Evolutionary conservation across 2,888 invertebrate species (phyloP).

Genomic region (Callosobruchus maculatus): DNA sequence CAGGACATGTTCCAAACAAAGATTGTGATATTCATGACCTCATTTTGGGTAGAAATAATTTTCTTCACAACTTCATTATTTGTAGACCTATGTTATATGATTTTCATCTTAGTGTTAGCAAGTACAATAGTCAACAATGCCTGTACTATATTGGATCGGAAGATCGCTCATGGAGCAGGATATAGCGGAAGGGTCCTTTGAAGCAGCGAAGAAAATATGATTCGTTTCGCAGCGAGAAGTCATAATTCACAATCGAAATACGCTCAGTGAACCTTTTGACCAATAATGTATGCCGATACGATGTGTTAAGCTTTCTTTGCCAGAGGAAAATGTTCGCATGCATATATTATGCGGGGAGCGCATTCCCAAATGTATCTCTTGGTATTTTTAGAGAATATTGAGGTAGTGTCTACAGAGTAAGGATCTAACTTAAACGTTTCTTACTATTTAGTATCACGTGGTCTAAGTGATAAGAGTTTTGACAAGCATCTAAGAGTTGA

Average conservation of each 20-base stretch:
- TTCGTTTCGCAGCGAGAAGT: constrained; percentile 47
- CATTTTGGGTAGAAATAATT: too few species aligned
- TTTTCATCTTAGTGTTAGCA: too few species aligned
- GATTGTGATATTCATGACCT: too few species aligned
- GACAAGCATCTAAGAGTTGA: too few species aligned
- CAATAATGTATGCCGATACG: constrained; percentile 49
- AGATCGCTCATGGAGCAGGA: neutral
- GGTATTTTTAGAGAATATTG: too few species aligned
- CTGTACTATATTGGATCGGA: neutral
- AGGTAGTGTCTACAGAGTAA: too few species aligned
- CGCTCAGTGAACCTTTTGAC: constrained; percentile 48
- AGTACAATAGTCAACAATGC: neutral
- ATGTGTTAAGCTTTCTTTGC: constrained; percentile 1
- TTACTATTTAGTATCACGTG: too few species aligned
- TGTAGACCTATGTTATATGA: too few species aligned
- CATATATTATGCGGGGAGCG: neutral
- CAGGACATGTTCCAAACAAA: too few species aligned
- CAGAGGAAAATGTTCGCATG: constrained; percentile 3
- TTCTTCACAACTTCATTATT: too few species aligned
- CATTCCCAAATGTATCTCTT: neutral
- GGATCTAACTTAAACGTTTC: too few species aligned
- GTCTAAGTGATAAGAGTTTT: too few species aligned
- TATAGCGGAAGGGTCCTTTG: constrained; percentile 35
- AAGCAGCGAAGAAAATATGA: constrained; percentile 45
- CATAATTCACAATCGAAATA: constrained; percentile 50